phyloP scores from a whole-genome alignment of 2,113 vertebrate genomes.

The Circaetus cinerascens region DNA sequence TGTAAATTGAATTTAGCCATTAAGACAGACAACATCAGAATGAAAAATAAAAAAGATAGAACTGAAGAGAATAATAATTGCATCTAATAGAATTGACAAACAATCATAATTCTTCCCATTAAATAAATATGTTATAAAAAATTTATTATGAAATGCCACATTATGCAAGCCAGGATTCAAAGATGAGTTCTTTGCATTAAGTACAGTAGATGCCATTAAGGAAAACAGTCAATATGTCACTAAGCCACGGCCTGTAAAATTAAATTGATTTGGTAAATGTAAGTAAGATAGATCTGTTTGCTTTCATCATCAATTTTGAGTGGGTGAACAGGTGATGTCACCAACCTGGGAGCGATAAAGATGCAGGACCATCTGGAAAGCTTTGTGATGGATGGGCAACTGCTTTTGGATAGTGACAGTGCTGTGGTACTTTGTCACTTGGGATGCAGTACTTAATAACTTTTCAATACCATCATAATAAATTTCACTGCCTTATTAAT shows the following conservation, averaged over 20 bases:
- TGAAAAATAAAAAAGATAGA: constrained; percentile 28
- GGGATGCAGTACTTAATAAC: constrained; percentile 88
- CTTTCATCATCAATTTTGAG: constrained; percentile 99
- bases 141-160: constrained; percentile 97
- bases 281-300: constrained; percentile 99
- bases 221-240: constrained; percentile 99
- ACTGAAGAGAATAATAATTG: constrained; percentile 86
- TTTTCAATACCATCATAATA: constrained; percentile 94
- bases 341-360: constrained; percentile 96
- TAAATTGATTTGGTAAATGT: constrained; percentile 99
- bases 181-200: constrained; percentile 98
- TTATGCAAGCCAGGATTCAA: constrained; percentile 91
- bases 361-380: constrained; percentile 90
- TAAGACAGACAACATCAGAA: constrained; percentile 72
- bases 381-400: constrained; percentile 88
- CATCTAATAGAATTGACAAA: constrained; percentile 88
- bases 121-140: constrained; percentile 96
- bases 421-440: constrained; percentile 90
- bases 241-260: constrained; percentile 96
- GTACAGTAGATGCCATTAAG: constrained; percentile 96
- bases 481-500: constrained; percentile 96
- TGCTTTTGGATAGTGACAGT: constrained; percentile 88
- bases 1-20: constrained; percentile 36
- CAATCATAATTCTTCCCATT: constrained; percentile 94
- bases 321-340: constrained; percentile 95